phyloP scores from a whole-genome alignment of 2,113 vertebrate genomes.

The Tachuris rubrigastra region DNA sequence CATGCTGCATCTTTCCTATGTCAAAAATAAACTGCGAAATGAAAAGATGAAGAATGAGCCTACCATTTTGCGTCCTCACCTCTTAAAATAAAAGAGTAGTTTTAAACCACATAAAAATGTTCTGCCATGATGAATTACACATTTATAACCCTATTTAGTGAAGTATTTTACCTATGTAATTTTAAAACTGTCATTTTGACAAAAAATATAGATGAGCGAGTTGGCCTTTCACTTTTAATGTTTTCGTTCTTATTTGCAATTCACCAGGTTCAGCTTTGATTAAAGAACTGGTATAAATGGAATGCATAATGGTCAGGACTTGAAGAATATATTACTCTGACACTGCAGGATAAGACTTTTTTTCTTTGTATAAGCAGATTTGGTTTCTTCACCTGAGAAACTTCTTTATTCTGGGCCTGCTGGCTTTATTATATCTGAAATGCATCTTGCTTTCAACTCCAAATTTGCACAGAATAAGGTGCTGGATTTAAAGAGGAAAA shows the following conservation, averaged over 20 bases:
- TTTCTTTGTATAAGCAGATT: constrained; percentile 53
- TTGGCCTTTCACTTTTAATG: constrained; percentile 80
- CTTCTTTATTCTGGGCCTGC: constrained; percentile 13
- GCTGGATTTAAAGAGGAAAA: constrained; percentile 51
- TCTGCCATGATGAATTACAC: constrained; percentile 76
- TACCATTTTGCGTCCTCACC: constrained; percentile 51
- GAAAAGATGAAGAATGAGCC: constrained; percentile 65
- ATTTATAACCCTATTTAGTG: constrained; percentile 79
- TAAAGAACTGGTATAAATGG: constrained; percentile 70
- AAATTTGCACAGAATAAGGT: constrained; percentile 26
- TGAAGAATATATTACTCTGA: constrained; percentile 60
- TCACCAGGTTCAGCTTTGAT: constrained; percentile 75
- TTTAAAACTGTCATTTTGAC: constrained; percentile 81
- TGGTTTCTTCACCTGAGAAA: constrained; percentile 63
- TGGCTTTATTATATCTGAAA: constrained; percentile 40
- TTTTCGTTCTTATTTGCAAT: constrained; percentile 78
- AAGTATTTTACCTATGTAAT: constrained; percentile 79
- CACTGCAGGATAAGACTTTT: constrained; percentile 40
- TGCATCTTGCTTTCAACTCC: constrained; percentile 8
- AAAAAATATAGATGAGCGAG: constrained; percentile 78
- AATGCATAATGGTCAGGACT: constrained; percentile 64
- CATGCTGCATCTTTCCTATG: not conserved
- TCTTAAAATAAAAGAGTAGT: constrained; percentile 74
- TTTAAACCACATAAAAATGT: constrained; percentile 74
- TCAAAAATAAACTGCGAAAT: constrained; percentile 45